A percentile compares a stretch with the other conserved stretches of the same genome.
These are phyloP conservation scores for Raja brachyura DNA, from an alignment of 2,113 vertebrate genomes.

Conservation along the genomic window DNA sequence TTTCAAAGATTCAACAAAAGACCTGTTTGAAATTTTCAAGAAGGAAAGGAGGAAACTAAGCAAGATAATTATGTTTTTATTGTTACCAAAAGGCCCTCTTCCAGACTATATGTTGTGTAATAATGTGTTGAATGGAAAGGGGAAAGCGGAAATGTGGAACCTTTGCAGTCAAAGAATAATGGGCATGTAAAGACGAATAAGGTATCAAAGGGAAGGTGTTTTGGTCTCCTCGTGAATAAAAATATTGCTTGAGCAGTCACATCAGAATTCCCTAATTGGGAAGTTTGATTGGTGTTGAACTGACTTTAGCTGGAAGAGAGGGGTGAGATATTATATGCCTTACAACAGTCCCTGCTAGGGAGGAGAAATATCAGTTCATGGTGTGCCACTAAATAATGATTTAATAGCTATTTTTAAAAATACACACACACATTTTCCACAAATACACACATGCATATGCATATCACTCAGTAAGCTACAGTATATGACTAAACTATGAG, in stretches of 20 bases:
- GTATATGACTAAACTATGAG: background rate
- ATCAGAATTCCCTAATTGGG: background rate
- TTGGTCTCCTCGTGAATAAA: background rate
- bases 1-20: background rate
- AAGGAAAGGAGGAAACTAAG: background rate
- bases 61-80: background rate
- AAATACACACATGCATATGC: background rate
- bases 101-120: background rate
- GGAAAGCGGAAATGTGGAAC: background rate
- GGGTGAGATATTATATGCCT: background rate
- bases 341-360: too few relatives aligned
- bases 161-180: background rate
- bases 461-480: background rate
- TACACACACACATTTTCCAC: background rate
- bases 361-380: background rate
- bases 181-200: background rate
- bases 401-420: background rate
- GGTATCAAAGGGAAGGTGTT: background rate
- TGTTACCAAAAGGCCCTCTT: background rate
- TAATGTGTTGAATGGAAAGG: background rate
- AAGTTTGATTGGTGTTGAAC: background rate
- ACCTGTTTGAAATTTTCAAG: background rate
- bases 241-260: background rate
- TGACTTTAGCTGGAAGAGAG: background rate
- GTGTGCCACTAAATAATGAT: background rate